Conservation (phyloP, 2,888 invertebrate species). For the Megaustenia siamemsis region DNA sequence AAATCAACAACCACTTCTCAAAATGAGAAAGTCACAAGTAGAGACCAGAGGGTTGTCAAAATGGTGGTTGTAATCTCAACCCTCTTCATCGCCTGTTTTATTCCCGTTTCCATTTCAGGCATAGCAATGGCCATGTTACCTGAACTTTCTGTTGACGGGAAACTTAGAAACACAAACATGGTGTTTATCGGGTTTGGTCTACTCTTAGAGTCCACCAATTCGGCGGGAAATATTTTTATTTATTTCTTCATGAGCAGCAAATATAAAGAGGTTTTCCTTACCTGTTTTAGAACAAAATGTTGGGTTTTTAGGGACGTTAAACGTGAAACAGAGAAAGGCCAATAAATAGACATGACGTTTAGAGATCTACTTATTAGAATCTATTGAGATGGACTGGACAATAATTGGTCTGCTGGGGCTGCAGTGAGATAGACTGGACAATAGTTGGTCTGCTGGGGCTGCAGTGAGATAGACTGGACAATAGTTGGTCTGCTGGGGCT, state of each 20-base stretch:
- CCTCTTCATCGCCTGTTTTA: conserved; percentile 15
- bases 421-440: too few relatives aligned
- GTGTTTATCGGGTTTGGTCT: conserved; percentile 6
- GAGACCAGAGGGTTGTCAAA: conserved; percentile 23
- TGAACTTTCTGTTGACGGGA: neutral
- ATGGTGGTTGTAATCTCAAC: conserved; percentile 32
- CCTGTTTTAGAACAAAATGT: too few relatives aligned
- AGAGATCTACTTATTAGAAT: too few relatives aligned
- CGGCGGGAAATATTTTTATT: conserved; percentile 31
- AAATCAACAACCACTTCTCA: neutral
- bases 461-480: too few relatives aligned
- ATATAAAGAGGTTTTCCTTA: neutral
- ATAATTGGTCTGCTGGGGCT: too few relatives aligned
- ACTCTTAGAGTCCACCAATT: neutral
- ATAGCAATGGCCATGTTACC: conserved; percentile 3
- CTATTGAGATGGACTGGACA: too few relatives aligned
- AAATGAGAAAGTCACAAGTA: neutral
- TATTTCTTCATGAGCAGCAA: conserved; percentile 32
- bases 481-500: too few relatives aligned
- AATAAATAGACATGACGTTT: too few relatives aligned
- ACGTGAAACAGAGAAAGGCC: too few relatives aligned
- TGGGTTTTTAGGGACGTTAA: too few relatives aligned
- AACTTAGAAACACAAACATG: neutral
- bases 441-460: too few relatives aligned
- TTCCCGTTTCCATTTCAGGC: neutral